A percentile compares a stretch with the other conserved stretches of the same genome.
These are phyloP conservation scores for Catocala sponsa DNA, from an alignment of 2,888 invertebrate species.

Conservation along the genomic window DNA sequence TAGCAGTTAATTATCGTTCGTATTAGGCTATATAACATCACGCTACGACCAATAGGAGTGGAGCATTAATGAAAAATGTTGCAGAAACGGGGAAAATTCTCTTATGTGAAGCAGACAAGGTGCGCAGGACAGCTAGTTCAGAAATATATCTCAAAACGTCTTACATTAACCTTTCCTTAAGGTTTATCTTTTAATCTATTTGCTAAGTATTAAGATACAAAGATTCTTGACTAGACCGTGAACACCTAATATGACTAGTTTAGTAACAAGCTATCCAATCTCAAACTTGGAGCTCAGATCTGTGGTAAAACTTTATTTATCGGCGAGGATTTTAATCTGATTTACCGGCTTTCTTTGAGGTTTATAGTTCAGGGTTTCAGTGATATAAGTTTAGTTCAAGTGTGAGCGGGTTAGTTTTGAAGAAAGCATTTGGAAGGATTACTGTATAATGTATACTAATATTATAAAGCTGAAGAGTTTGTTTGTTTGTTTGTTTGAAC, in stretches of 20 bases:
- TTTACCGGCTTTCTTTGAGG: slow-evolving; percentile 39
- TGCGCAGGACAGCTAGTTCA: too few species aligned
- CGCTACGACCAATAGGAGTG: too few species aligned
- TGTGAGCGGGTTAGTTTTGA: slow-evolving; percentile 2
- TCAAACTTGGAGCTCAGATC: slow-evolving; percentile 12
- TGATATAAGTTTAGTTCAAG: slow-evolving; percentile 6
- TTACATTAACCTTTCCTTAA: not conserved
- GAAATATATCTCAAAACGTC: not conserved
- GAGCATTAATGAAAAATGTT: too few species aligned
- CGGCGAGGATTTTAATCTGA: slow-evolving; percentile 42
- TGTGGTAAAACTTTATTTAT: slow-evolving; percentile 12
- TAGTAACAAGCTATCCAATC: slow-evolving; percentile 17
- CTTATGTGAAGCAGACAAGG: too few species aligned
- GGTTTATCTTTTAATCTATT: slow-evolving; percentile 5
- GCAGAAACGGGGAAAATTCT: too few species aligned
- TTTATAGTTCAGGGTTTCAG: slow-evolving; percentile 21
- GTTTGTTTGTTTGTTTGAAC: too few species aligned
- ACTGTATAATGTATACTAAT: too few species aligned
- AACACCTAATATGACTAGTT: slow-evolving; percentile 17
- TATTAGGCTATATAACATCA: too few species aligned
- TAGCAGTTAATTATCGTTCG: too few species aligned
- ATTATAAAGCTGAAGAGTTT: too few species aligned
- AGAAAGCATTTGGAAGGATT: not conserved
- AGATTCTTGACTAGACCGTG: slow-evolving; percentile 2
- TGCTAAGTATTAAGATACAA: slow-evolving; percentile 2